Percentiles rank a stretch among this genome's conserved stretches.
Conservation (phyloP, 2,888 invertebrate genomes). For the Megalurothrips usitatus region DNA sequence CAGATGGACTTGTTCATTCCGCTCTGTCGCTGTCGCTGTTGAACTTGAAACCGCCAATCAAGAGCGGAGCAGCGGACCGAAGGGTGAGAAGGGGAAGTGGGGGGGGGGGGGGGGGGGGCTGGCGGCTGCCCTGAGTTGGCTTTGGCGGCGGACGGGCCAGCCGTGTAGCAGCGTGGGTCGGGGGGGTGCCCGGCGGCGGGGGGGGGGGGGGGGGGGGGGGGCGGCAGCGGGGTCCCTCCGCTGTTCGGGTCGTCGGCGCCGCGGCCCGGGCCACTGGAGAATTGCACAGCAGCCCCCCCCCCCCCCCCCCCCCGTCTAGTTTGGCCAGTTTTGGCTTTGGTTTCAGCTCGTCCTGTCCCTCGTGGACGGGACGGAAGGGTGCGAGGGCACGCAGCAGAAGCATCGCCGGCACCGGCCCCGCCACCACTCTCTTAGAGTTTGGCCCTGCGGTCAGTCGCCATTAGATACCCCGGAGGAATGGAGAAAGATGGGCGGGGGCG, state of each 20-base stretch:
- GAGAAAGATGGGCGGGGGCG: no score
- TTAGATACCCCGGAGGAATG: neutral
- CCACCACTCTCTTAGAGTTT: neutral
- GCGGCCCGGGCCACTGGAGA: neutral
- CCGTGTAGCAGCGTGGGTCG: no score
- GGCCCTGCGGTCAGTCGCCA: slow-evolving; percentile 3
- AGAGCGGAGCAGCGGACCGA: neutral
- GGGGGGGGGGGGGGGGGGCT: neutral
- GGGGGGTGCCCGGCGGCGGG: neutral
- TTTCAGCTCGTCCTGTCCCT: slow-evolving; percentile 4
- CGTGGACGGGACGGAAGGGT: neutral
- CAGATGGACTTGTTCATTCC: neutral
- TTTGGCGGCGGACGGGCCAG: neutral
- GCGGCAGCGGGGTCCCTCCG: neutral
- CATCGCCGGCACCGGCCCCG: neutral
- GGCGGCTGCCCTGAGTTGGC: no score
- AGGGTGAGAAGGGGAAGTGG: no score
- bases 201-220: neutral
- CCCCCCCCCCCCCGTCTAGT: no score
- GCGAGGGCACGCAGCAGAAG: no score
- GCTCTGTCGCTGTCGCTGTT: neutral
- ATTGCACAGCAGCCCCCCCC: slow-evolving; percentile 4
- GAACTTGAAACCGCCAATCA: slow-evolving; percentile 19
- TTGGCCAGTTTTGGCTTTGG: slow-evolving; percentile 24
- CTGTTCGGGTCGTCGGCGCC: neutral